Conservation (phyloP, 2,113 vertebrate genomes). For the Pelodiscus sinensis region DNA sequence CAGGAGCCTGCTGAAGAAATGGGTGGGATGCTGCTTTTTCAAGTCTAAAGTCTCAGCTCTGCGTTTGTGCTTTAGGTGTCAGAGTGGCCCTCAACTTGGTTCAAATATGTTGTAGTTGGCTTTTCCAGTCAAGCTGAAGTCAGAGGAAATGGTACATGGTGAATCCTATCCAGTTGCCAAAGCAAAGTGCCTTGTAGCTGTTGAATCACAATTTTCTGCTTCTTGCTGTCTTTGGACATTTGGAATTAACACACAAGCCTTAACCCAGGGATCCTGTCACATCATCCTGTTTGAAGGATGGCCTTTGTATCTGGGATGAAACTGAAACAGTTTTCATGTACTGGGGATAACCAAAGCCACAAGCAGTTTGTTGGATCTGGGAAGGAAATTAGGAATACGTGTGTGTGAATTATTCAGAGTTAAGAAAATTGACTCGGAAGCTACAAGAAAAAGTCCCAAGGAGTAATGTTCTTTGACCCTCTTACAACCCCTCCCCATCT, state of each 20-base stretch:
- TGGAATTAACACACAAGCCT: fast-evolving
- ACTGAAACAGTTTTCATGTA: not conserved
- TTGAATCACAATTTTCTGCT: not conserved
- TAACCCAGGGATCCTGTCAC: fast-evolving
- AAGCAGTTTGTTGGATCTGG: not conserved
- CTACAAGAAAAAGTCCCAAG: not conserved
- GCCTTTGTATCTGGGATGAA: not conserved
- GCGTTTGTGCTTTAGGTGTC: not conserved
- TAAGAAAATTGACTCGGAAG: not conserved
- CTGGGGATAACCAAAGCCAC: fast-evolving
- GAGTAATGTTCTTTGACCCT: not conserved
- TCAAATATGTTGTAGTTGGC: fast-evolving
- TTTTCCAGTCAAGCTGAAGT: not conserved
- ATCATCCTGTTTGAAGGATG: not conserved
- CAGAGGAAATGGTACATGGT: fast-evolving
- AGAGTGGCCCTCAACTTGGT: not conserved
- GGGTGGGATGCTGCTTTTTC: fast-evolving
- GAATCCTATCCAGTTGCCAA: not conserved
- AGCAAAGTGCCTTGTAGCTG: not conserved
- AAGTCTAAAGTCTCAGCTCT: not conserved
- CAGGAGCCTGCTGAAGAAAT: not conserved
- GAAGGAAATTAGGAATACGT: not conserved
- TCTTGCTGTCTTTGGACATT: not conserved
- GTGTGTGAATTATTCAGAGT: not conserved
- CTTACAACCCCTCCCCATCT: not conserved